phyloP scores from a whole-genome alignment of 2,113 vertebrate genomes.

The Spilogale gracilis region DNA sequence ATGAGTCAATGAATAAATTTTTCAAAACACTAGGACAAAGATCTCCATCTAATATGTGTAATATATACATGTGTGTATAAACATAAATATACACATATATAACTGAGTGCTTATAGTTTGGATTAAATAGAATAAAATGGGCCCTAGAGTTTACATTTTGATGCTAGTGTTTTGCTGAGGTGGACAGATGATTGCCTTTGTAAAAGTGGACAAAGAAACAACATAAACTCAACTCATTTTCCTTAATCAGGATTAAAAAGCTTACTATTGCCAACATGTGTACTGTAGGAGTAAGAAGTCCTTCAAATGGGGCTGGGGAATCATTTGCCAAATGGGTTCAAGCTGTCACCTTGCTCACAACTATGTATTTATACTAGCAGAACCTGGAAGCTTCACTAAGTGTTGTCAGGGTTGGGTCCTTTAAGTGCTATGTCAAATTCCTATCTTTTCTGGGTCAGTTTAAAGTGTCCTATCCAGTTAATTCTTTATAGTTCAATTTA shows the following conservation, averaged over 20 bases:
- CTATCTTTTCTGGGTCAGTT: slow-evolving; percentile 30
- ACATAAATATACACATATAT: background rate
- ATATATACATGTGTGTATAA: background rate
- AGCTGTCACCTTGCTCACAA: slow-evolving; percentile 6
- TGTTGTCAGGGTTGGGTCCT: background rate
- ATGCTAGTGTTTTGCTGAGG: slow-evolving; percentile 1
- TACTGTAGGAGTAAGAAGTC: background rate
- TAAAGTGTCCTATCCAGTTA: background rate
- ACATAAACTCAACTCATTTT: background rate
- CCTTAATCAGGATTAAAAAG: background rate
- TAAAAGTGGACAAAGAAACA: slow-evolving; percentile 39
- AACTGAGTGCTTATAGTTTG: background rate
- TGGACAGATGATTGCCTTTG: background rate
- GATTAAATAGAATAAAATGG: background rate
- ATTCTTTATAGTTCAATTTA: slow-evolving; percentile 15
- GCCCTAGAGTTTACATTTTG: background rate
- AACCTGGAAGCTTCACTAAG: background rate
- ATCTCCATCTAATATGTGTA: background rate
- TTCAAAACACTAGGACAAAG: background rate
- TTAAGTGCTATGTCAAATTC: background rate
- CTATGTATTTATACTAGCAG: background rate
- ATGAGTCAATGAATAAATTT: background rate
- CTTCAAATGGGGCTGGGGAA: background rate
- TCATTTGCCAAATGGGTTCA: background rate
- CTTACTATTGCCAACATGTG: background rate